These are phyloP conservation scores for Lasioglossum marginatum DNA, from an alignment of 2,888 invertebrate genomes.

Conservation along the genomic window DNA sequence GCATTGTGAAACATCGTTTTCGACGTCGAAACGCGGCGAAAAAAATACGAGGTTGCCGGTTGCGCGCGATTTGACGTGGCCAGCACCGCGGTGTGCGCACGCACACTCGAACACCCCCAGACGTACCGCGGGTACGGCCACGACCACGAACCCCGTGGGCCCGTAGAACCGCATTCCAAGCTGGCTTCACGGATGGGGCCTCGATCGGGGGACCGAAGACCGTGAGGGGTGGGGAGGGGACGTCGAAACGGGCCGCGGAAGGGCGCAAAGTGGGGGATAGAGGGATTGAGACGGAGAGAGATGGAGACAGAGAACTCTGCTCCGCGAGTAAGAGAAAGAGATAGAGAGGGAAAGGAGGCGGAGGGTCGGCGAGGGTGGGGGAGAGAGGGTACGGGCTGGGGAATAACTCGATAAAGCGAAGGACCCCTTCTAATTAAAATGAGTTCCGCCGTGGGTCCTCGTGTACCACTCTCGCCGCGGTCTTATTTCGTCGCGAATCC, in stretches of 20 bases:
- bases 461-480: slow-evolving; percentile 68
- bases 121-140: slow-evolving; percentile 40
- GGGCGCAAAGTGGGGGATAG: neutral
- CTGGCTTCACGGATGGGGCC: slow-evolving; percentile 75
- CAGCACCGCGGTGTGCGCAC: slow-evolving; percentile 26
- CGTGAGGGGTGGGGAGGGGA: slow-evolving; percentile 44
- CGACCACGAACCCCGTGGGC: slow-evolving; percentile 70
- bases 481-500: slow-evolving; percentile 72
- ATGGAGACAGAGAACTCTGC: slow-evolving; percentile 36
- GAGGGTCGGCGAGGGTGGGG: slow-evolving; percentile 8
- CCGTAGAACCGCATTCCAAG: slow-evolving; percentile 82
- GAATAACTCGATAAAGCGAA: slow-evolving; percentile 73
- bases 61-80: slow-evolving; percentile 54
- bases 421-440: slow-evolving; percentile 76
- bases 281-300: neutral
- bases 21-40: slow-evolving; percentile 44
- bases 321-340: neutral
- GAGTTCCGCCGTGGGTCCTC: slow-evolving; percentile 74
- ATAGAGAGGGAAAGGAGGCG: neutral
- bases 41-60: slow-evolving; percentile 51
- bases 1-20: slow-evolving; percentile 6
- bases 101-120: slow-evolving; percentile 42
- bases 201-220: slow-evolving; percentile 15
- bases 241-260: slow-evolving; percentile 27
- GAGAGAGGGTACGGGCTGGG: slow-evolving; percentile 59